Evolutionary conservation across 2,797 vertebrate species (phyloP).

Genomic region (Erithacus rubecula): DNA sequence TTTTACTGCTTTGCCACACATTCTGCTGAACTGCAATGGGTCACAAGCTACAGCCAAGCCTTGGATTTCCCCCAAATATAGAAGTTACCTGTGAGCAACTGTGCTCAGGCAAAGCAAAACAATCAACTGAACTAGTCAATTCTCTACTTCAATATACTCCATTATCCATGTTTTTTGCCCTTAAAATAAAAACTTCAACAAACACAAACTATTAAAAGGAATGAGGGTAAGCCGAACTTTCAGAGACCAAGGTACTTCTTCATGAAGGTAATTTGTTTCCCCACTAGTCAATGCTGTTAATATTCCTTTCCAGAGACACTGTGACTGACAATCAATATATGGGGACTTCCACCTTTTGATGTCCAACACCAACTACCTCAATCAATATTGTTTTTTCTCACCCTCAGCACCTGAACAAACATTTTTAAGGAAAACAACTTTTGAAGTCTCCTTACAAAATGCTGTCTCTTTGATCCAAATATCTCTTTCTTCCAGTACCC

Average conservation of each 20-base stretch:
- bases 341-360: constrained; percentile 32
- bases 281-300: not conserved
- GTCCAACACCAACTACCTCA: not conserved
- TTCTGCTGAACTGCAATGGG: not conserved
- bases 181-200: not conserved
- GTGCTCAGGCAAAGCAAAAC: not conserved
- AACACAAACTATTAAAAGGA: not conserved
- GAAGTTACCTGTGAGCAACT: not conserved
- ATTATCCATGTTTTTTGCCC: not conserved
- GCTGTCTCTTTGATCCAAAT: constrained; percentile 34
- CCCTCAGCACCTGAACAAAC: constrained; percentile 59
- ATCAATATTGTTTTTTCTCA: constrained; percentile 31
- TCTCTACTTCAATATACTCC: not conserved
- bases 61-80: not conserved
- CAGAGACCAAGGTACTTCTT: not conserved
- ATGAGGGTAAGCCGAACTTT: not conserved
- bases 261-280: not conserved
- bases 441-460: constrained; percentile 19
- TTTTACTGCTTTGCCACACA: not conserved
- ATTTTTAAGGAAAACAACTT: constrained; percentile 18
- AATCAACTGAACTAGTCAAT: not conserved
- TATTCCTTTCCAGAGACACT: not conserved
- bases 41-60: not conserved
- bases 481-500: not conserved
- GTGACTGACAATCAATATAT: not conserved